A percentile compares a stretch with the other conserved stretches of the same genome.
These are phyloP conservation scores for Patella caerulea DNA, from an alignment of 2,888 invertebrate genomes.

Conservation along the genomic window DNA sequence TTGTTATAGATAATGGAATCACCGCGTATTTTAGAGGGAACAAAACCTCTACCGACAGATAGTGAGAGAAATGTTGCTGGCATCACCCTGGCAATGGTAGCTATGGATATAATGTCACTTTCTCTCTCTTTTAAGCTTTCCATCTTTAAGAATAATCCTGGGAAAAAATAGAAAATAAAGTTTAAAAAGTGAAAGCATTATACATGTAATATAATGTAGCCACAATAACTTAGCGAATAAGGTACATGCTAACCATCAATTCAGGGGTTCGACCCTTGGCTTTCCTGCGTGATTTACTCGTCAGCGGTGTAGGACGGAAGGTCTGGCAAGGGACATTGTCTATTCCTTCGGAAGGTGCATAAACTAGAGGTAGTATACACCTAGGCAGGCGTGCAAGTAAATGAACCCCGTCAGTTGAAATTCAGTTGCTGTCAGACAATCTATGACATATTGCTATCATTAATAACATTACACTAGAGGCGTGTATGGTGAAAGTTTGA, in stretches of 20 bases:
- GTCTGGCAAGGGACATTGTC: too few species aligned
- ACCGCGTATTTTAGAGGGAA: conserved; percentile 34
- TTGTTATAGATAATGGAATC: conserved; percentile 46
- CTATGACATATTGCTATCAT: too few species aligned
- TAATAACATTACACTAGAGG: too few species aligned
- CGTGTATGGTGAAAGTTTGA: too few species aligned
- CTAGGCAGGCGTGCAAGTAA: too few species aligned
- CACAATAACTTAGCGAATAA: background rate
- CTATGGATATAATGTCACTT: conserved; percentile 40
- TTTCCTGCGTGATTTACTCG: background rate
- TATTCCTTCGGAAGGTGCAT: too few species aligned
- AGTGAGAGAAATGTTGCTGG: conserved; percentile 43
- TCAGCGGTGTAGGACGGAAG: too few species aligned
- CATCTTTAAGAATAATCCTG: conserved; percentile 50
- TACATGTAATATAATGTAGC: background rate
- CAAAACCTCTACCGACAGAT: conserved; percentile 42
- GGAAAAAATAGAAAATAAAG: conserved; percentile 10
- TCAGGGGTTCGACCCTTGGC: background rate
- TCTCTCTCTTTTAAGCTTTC: conserved; percentile 46
- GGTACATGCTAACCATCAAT: background rate
- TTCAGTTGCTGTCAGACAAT: too few species aligned
- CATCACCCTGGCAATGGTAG: conserved; percentile 51
- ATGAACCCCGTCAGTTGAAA: too few species aligned
- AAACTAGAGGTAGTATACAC: too few species aligned
- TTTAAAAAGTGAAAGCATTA: background rate